A percentile compares a stretch with the other conserved stretches of the same genome.
These are phyloP conservation scores for Polymixis flavicincta DNA, from an alignment of 2,888 invertebrate genomes.

Conservation along the genomic window DNA sequence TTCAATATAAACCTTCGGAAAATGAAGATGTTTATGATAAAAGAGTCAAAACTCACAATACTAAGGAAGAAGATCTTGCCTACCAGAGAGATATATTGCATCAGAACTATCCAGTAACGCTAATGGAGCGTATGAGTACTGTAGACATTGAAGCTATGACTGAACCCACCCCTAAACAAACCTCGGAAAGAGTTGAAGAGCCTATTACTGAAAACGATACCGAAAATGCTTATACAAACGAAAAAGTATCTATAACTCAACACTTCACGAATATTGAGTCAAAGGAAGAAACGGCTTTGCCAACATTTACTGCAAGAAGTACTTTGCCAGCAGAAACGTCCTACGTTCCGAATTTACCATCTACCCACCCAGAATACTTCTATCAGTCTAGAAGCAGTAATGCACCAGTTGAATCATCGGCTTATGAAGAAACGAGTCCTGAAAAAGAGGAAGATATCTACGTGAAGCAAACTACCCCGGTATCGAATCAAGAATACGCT, in stretches of 20 bases:
- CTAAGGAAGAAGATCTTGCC: constrained; percentile 87
- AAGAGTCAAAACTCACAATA: constrained; percentile 72
- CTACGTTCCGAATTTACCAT: constrained; percentile 73
- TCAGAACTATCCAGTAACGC: constrained; percentile 92
- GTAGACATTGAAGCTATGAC: constrained; percentile 87
- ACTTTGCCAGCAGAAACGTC: constrained; percentile 77
- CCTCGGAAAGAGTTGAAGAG: constrained; percentile 74
- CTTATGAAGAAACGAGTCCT: constrained; percentile 73
- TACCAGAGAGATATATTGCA: constrained; percentile 92
- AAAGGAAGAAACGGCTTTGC: constrained; percentile 71
- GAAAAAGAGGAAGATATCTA: constrained; percentile 76
- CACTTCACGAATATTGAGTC: constrained; percentile 72
- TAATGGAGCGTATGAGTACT: constrained; percentile 87
- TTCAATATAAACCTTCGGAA: constrained; percentile 87
- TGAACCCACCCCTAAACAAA: constrained; percentile 78
- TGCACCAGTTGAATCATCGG: constrained; percentile 74
- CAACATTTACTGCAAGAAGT: constrained; percentile 71
- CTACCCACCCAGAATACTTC: constrained; percentile 74
- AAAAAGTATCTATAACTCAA: constrained; percentile 80
- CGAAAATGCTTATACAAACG: constrained; percentile 86
- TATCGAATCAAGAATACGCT: constrained; percentile 68
- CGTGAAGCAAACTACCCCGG: constrained; percentile 74
- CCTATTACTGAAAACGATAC: constrained; percentile 78
- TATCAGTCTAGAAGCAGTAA: constrained; percentile 78
- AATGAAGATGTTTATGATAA: constrained; percentile 81